Percentiles rank a stretch among this genome's conserved stretches.
Conservation (phyloP, 2,113 vertebrate genomes). For the Riparia riparia region DNA sequence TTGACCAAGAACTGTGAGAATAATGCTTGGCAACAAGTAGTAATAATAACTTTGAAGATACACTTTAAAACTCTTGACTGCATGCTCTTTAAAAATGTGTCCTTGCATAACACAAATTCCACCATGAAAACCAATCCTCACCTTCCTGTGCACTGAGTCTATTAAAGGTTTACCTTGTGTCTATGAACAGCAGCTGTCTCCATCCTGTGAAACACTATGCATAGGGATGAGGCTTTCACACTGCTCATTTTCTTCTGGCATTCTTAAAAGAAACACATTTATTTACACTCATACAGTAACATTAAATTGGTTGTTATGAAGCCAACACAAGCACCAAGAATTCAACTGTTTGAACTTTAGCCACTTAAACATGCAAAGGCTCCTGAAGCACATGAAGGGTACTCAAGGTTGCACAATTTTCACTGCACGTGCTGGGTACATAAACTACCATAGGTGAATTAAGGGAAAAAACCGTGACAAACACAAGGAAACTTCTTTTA, state of each 20-base stretch:
- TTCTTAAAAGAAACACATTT: conserved; percentile 70
- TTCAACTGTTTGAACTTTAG: neutral
- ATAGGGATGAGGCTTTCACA: conserved; percentile 94
- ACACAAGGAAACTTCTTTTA: neutral
- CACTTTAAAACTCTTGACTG: neutral
- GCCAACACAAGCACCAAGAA: neutral
- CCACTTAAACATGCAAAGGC: neutral
- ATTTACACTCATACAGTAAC: neutral
- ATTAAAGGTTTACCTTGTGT: conserved; percentile 24
- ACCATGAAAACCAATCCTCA: neutral
- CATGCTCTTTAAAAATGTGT: neutral
- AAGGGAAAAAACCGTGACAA: neutral
- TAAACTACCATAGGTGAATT: neutral
- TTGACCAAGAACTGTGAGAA: neutral
- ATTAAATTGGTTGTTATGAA: neutral
- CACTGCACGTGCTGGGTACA: neutral
- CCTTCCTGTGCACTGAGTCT: neutral
- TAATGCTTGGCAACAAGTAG: neutral
- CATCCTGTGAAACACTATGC: conserved; percentile 83
- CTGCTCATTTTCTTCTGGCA: conserved; percentile 90
- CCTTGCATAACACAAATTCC: neutral
- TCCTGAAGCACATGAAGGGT: neutral
- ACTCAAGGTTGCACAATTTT: neutral
- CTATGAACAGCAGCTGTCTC: conserved; percentile 80
- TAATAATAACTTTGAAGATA: neutral